These are phyloP conservation scores for Urocitellus parryii DNA, from an alignment of 2,113 vertebrate species.

Conservation along the genomic window DNA sequence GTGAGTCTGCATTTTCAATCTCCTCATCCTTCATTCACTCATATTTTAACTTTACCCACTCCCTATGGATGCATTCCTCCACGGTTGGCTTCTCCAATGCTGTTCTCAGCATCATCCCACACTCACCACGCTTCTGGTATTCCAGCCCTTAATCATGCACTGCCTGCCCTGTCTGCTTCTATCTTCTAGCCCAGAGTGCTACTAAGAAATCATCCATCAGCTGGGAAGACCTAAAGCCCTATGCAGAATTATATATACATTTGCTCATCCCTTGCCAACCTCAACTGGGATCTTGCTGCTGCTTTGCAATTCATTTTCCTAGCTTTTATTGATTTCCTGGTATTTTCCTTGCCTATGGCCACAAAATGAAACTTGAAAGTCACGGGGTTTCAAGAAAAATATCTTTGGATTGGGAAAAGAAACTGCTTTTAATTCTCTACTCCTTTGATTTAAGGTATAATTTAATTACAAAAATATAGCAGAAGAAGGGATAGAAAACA, in stretches of 20 bases:
- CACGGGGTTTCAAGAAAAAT: neutral
- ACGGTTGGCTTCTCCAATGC: neutral
- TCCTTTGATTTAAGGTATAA: constrained; percentile 14
- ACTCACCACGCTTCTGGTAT: neutral
- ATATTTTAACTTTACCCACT: neutral
- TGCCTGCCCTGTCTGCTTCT: neutral
- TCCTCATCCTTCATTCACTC: neutral
- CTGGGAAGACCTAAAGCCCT: neutral
- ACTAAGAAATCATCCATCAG: neutral
- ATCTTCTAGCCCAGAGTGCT: neutral
- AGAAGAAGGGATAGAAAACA: neutral
- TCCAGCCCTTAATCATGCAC: neutral
- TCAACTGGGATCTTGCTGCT: neutral
- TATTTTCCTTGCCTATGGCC: neutral
- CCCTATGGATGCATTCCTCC: neutral
- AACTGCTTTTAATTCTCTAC: neutral
- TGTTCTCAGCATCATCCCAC: neutral
- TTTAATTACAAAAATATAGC: neutral
- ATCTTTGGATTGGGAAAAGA: neutral
- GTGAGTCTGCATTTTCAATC: neutral
- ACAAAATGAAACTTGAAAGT: neutral
- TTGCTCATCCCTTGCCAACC: neutral
- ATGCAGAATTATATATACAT: neutral
- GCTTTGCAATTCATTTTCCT: neutral
- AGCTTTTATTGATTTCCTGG: neutral